phyloP scores from a whole-genome alignment of 37 sponge, comb jelly and placozoan genomes.

The Halisarca cf. caerulea region DNA sequence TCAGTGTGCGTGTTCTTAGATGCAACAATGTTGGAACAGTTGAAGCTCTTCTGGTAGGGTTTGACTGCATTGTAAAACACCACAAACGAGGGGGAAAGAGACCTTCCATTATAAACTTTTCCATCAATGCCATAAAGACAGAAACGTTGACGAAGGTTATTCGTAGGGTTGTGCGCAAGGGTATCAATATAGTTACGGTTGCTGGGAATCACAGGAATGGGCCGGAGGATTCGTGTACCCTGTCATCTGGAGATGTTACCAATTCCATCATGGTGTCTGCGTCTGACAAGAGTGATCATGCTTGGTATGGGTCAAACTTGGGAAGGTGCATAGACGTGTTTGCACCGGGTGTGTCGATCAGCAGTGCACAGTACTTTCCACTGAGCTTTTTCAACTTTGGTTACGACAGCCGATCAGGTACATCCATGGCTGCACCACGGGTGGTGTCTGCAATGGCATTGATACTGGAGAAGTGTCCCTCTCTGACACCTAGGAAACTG shows the following conservation, averaged over 20 bases:
- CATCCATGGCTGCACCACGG: conserved; percentile 67
- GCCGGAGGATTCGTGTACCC: conserved; percentile 41
- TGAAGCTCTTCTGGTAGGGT: conserved; percentile 36
- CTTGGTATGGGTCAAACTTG: conserved; percentile 12
- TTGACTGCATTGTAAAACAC: conserved; percentile 57
- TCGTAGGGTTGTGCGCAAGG: not conserved
- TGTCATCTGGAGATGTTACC: conserved; percentile 29
- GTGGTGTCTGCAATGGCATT: conserved; percentile 70
- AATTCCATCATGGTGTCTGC: conserved; percentile 57
- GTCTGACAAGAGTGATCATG: conserved; percentile 8
- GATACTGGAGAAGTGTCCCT: conserved; percentile 64
- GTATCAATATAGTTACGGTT: conserved; percentile 45
- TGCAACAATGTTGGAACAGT: conserved; percentile 32
- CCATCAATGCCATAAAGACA: conserved; percentile 48
- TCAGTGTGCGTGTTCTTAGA: conserved; percentile 58
- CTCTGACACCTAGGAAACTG: conserved; percentile 34
- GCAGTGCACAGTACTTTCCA: not conserved
- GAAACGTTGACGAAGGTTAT: conserved; percentile 26
- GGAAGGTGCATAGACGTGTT: conserved; percentile 71
- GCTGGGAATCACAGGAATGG: conserved; percentile 37
- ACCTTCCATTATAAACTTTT: conserved; percentile 53
- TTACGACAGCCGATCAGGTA: conserved; percentile 31
- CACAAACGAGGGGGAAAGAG: not conserved
- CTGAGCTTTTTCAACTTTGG: not conserved
- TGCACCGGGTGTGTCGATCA: conserved; percentile 60